A percentile compares a stretch with the other conserved stretches of the same genome.
Evolutionary conservation across 2,888 invertebrate species (phyloP).

Genomic region (Campoplex nolae): DNA sequence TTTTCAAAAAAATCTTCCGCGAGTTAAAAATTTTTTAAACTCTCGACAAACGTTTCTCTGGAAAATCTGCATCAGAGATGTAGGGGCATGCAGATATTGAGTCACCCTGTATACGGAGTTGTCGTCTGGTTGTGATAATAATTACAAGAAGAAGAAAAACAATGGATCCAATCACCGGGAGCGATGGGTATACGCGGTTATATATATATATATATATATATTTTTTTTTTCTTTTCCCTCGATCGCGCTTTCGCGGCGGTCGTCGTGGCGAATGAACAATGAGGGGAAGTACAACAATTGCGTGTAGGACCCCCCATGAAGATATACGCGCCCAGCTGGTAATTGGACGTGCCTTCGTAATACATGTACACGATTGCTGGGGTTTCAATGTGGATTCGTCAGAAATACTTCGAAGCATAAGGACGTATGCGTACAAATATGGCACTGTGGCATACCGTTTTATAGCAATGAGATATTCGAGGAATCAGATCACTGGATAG

Average conservation of each 20-base stretch:
- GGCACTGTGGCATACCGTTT: neutral
- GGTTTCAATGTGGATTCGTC: neutral
- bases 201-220: neutral
- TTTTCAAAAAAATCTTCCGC: too few relatives aligned
- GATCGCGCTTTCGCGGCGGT: conserved; percentile 59
- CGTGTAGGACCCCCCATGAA: conserved; percentile 84
- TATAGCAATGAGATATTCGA: neutral
- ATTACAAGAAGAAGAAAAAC: conserved; percentile 80
- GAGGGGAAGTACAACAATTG: conserved; percentile 83
- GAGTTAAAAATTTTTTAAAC: too few relatives aligned
- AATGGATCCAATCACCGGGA: conserved; percentile 82
- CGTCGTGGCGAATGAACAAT: conserved; percentile 77
- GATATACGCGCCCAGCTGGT: conserved; percentile 81
- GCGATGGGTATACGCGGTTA: conserved; percentile 37
- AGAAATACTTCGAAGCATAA: neutral
- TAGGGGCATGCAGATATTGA: neutral
- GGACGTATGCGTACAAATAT: neutral
- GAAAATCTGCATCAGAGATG: too few relatives aligned
- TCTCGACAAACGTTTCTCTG: too few relatives aligned
- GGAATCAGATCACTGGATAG: neutral
- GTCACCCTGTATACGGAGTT: neutral
- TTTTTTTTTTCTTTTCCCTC: conserved; percentile 13
- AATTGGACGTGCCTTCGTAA: conserved; percentile 81
- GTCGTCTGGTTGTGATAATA: conserved; percentile 74
- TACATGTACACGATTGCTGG: neutral